phyloP scores from a whole-genome alignment of 1,140 invertebrate species.

The Hyles euphorbiae region DNA sequence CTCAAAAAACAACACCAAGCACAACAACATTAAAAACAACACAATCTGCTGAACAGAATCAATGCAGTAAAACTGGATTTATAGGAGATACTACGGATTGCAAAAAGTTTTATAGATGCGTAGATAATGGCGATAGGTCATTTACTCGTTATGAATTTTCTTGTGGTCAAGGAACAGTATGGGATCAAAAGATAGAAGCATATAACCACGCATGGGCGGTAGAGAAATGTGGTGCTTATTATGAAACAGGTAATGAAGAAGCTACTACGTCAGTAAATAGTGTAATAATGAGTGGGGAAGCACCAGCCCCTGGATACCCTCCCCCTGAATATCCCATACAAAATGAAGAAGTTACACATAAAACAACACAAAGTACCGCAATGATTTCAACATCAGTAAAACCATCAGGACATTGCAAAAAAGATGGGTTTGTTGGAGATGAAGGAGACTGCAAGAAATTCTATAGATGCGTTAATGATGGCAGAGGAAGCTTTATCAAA shows the following conservation, averaged over 20 bases:
- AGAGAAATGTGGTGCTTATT: constrained; percentile 30
- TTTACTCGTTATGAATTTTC: constrained; percentile 78
- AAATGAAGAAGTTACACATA: background rate
- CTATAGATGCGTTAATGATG: constrained; percentile 80
- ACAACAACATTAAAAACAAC: too few species aligned
- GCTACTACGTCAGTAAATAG: background rate
- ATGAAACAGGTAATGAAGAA: background rate
- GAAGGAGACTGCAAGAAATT: constrained; percentile 76
- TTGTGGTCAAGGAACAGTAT: constrained; percentile 80
- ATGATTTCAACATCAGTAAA: constrained; percentile 36
- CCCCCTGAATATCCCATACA: background rate
- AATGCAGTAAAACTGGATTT: constrained; percentile 72
- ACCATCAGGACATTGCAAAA: constrained; percentile 32
- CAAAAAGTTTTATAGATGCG: constrained; percentile 82
- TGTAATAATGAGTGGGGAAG: background rate
- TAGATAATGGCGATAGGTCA: constrained; percentile 76
- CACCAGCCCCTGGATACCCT: background rate
- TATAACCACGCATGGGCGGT: constrained; percentile 76
- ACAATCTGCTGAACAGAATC: constrained; percentile 8
- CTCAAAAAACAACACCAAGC: too few species aligned
- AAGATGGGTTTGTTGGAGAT: constrained; percentile 80
- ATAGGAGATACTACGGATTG: constrained; percentile 77
- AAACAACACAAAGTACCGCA: background rate
- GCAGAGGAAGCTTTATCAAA: constrained; percentile 74
- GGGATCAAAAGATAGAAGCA: constrained; percentile 76